These are phyloP conservation scores for Ethmia dodecea DNA, from an alignment of 2,888 invertebrate species.

Conservation along the genomic window DNA sequence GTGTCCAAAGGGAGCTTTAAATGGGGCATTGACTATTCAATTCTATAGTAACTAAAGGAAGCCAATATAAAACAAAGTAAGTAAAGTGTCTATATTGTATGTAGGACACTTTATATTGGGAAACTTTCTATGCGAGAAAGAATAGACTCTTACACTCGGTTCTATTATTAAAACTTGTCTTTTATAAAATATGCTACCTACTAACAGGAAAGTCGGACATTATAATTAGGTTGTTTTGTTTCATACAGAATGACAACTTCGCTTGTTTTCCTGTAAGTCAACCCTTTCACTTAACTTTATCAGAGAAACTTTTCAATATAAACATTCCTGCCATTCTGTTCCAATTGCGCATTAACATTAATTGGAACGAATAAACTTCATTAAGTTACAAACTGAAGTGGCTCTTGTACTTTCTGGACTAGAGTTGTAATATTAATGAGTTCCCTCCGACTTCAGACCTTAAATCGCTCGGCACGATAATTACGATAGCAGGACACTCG, in stretches of 20 bases:
- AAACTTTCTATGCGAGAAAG: too few species aligned
- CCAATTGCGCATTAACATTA: slow-evolving; percentile 24
- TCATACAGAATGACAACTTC: too few species aligned
- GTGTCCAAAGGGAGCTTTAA: slow-evolving; percentile 16
- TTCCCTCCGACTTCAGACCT: slow-evolving; percentile 17
- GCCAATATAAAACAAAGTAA: too few species aligned
- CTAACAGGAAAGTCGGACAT: too few species aligned
- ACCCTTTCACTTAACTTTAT: slow-evolving; percentile 20
- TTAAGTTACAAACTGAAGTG: slow-evolving; percentile 18
- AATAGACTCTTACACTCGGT: too few species aligned
- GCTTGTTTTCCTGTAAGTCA: slow-evolving; percentile 11
- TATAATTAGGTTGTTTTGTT: too few species aligned
- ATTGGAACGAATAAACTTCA: slow-evolving; percentile 22
- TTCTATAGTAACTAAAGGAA: too few species aligned
- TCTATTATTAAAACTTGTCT: too few species aligned
- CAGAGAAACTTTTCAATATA: slow-evolving; percentile 19
- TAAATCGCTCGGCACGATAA: slow-evolving; percentile 28
- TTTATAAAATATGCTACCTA: too few species aligned
- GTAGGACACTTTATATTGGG: too few species aligned
- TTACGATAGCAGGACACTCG: slow-evolving; percentile 40
- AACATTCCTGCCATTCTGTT: slow-evolving; percentile 22
- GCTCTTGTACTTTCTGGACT: slow-evolving; percentile 16
- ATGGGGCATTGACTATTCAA: too few species aligned
- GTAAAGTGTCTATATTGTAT: too few species aligned
- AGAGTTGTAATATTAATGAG: slow-evolving; percentile 22